Conservation (phyloP, 2,888 invertebrate genomes). For the Pristionchus entomophagus region DNA sequence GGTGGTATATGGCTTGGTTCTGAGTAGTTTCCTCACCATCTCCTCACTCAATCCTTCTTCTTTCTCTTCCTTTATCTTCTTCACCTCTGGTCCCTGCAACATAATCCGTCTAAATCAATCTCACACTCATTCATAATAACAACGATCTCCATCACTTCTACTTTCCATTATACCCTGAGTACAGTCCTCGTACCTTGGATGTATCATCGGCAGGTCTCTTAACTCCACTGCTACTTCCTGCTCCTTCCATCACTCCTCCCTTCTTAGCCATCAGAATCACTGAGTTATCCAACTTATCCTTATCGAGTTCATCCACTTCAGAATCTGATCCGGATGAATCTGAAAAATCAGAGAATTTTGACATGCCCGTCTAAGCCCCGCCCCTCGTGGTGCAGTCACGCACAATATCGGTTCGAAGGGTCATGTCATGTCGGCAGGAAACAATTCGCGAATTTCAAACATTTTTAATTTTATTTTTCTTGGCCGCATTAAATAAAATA, state of each 20-base stretch:
- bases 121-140: neutral
- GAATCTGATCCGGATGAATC: conserved; percentile 76
- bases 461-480: no score
- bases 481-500: no score
- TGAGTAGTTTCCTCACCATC: conserved; percentile 88
- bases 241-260: neutral
- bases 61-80: conserved; percentile 52
- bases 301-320: conserved; percentile 77
- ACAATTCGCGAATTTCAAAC: no score
- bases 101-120: neutral
- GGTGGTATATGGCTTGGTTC: conserved; percentile 97
- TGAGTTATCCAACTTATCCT: conserved; percentile 75
- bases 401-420: no score
- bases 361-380: no score
- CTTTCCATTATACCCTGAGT: neutral
- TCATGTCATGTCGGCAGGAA: no score
- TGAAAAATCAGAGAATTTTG: conserved; percentile 30
- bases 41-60: conserved; percentile 65
- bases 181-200: neutral
- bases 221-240: neutral
- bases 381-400: no score
- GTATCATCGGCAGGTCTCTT: conserved; percentile 49
- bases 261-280: conserved; percentile 70
- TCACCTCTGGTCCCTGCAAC: conserved; percentile 38
- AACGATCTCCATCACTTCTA: neutral